Conservation (phyloP, 2,797 vertebrate genomes). For the Poliocrania exsul region DNA sequence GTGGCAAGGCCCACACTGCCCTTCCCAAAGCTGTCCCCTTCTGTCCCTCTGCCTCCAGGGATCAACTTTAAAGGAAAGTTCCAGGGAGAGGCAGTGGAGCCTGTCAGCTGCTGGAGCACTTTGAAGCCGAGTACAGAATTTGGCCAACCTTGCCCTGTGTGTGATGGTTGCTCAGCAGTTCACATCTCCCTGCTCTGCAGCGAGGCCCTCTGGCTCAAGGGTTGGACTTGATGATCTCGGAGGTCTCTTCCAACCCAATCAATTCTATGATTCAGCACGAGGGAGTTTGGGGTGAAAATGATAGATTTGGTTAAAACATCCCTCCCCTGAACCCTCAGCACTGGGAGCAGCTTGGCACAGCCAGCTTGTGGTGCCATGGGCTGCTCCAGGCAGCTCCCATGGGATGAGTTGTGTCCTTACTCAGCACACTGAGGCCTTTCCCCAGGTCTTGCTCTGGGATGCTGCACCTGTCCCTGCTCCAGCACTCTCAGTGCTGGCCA, state of each 20-base stretch:
- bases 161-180: neutral
- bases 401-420: neutral
- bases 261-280: accelerated
- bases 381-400: neutral
- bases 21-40: neutral
- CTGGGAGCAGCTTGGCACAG: neutral
- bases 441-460: neutral
- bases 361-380: accelerated
- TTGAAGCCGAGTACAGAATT: neutral
- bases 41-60: neutral
- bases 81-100: neutral
- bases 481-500: accelerated
- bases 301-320: neutral
- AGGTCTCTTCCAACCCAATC: no score
- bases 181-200: accelerated
- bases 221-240: no score
- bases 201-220: accelerated
- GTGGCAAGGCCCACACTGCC: neutral
- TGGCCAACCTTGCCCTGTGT: neutral
- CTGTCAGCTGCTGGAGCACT: neutral
- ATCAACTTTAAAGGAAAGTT: neutral
- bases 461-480: neutral
- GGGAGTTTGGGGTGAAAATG: neutral
- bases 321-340: accelerated
- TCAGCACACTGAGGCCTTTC: neutral